phyloP scores from a whole-genome alignment of 2,113 vertebrate species.

The Noturus placidus region DNA sequence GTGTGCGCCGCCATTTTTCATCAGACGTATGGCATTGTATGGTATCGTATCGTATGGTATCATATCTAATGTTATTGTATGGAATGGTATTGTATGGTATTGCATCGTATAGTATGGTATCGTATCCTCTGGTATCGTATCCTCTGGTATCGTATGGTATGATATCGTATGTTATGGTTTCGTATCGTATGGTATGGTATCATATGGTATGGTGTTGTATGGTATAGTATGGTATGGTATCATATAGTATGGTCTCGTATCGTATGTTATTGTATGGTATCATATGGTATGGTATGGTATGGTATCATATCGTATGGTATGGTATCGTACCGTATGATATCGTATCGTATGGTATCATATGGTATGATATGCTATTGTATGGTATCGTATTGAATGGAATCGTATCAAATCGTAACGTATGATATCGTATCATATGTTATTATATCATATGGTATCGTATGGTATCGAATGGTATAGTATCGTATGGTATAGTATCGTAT shows the following conservation, averaged over 20 bases:
- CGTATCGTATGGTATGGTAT: neutral
- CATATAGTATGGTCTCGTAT: neutral
- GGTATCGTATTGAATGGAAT: too few species aligned
- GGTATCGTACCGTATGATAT: neutral
- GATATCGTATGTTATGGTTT: too few species aligned
- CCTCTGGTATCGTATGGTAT: neutral
- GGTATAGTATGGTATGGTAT: too few species aligned
- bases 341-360: neutral
- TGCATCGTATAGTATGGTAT: neutral
- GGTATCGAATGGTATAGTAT: neutral
- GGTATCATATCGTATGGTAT: neutral
- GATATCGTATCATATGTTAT: neutral
- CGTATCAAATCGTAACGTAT: neutral
- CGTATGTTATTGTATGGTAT: too few species aligned
- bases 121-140: neutral
- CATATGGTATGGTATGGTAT: too few species aligned
- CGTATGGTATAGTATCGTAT: neutral
- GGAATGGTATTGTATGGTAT: neutral
- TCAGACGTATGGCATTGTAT: too few species aligned
- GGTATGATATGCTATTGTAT: too few species aligned
- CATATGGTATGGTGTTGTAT: too few species aligned
- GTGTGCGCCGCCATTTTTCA: too few species aligned
- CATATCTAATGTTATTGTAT: too few species aligned
- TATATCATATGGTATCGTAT: neutral
- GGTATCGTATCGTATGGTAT: too few species aligned